Evolutionary conservation across 1,140 invertebrate genomes (phyloP).

Genomic region (Drosophila repleta): DNA sequence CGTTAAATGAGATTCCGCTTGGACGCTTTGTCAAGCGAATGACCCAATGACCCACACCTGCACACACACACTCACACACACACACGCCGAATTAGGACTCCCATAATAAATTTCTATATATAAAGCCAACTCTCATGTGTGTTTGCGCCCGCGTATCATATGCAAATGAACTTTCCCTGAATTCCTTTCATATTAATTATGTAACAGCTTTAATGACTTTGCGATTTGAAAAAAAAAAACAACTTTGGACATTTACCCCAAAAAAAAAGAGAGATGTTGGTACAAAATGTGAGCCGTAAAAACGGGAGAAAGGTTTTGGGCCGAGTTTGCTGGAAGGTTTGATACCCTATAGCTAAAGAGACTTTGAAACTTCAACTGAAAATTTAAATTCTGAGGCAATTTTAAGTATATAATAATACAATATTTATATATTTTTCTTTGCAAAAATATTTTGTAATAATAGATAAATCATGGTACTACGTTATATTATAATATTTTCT

Average conservation of each 20-base stretch:
- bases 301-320: background rate
- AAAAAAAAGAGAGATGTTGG: slow-evolving; percentile 3
- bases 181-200: slow-evolving; percentile 41
- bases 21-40: slow-evolving; percentile 6
- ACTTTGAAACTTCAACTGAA: too few species aligned
- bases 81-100: background rate
- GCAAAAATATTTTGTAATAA: slow-evolving; percentile 12
- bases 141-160: background rate
- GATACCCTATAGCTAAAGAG: too few species aligned
- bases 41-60: slow-evolving; percentile 10
- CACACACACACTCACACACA: slow-evolving; percentile 8
- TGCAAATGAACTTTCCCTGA: slow-evolving; percentile 35
- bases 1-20: background rate
- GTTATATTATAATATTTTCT: too few species aligned
- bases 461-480: too few species aligned
- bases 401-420: too few species aligned
- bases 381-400: too few species aligned
- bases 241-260: slow-evolving; percentile 18
- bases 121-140: slow-evolving; percentile 11
- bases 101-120: slow-evolving; percentile 17
- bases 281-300: slow-evolving; percentile 46
- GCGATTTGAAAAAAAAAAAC: slow-evolving; percentile 21
- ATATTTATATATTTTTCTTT: too few species aligned
- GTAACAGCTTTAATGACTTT: slow-evolving; percentile 46
- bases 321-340: too few species aligned